Percentiles rank a stretch among this genome's conserved stretches.
These are phyloP conservation scores for Anoplopoma fimbria DNA, from an alignment of 2,113 vertebrate genomes.

Conservation along the genomic window DNA sequence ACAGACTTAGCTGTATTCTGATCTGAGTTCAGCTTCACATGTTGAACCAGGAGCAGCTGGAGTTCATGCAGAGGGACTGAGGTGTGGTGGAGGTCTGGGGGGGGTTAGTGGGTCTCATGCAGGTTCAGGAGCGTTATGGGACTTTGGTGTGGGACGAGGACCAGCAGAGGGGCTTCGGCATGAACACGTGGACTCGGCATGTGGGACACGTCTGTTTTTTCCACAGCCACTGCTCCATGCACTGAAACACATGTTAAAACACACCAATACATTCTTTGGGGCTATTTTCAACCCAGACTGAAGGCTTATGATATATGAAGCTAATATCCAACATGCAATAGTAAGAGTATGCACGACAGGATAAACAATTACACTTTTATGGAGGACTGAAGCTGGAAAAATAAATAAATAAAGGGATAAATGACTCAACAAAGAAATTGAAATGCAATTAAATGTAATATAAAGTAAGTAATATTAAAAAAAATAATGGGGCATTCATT, in stretches of 20 bases:
- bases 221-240: conserved; percentile 77
- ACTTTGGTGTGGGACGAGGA: conserved; percentile 68
- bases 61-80: no score
- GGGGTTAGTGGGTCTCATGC: conserved; percentile 35
- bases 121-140: conserved; percentile 59
- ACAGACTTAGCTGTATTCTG: no score
- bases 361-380: neutral
- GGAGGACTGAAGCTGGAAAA: no score
- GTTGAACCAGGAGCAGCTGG: no score
- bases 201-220: conserved; percentile 69
- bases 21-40: no score
- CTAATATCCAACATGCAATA: conserved; percentile 55
- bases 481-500: neutral
- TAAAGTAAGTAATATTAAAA: neutral
- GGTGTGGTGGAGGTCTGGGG: no score
- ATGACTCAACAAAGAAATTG: neutral
- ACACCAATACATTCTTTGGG: neutral
- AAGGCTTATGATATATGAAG: conserved; percentile 16
- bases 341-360: neutral
- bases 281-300: neutral
- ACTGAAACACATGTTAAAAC: conserved; percentile 69
- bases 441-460: neutral
- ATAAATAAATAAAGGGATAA: neutral
- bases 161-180: conserved; percentile 67
- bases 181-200: conserved; percentile 52